Percentiles rank a stretch among this genome's conserved stretches.
Evolutionary conservation across 2,888 invertebrate genomes (phyloP).

Genomic region (Drosophila rubida): DNA sequence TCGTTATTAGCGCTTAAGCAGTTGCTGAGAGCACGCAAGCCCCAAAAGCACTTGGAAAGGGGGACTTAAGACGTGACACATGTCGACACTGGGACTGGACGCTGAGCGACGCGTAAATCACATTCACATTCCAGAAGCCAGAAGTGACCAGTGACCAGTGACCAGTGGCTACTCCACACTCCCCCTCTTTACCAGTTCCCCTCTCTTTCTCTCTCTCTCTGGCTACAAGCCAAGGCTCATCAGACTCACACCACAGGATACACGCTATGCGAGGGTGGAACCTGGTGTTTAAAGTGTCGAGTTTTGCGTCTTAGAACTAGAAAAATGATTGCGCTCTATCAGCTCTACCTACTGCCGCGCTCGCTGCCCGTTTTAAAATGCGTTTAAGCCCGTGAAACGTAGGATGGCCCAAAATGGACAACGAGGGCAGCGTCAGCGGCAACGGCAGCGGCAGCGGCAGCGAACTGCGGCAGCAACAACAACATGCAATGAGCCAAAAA

Average conservation of each 20-base stretch:
- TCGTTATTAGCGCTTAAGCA: slow-evolving; percentile 80
- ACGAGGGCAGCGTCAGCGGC: slow-evolving; percentile 30
- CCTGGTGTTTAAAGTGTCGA: slow-evolving; percentile 78
- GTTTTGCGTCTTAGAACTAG: slow-evolving; percentile 66
- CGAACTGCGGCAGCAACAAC: slow-evolving; percentile 18
- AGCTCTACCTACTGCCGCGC: slow-evolving; percentile 47
- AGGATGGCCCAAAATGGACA: slow-evolving; percentile 52
- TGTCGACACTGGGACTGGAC: slow-evolving; percentile 39
- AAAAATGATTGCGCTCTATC: slow-evolving; percentile 62
- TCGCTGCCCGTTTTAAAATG: slow-evolving; percentile 58
- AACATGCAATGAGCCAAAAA: slow-evolving; percentile 51
- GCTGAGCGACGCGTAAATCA: slow-evolving; percentile 54
- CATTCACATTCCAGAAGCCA: slow-evolving; percentile 62
- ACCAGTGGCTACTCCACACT: slow-evolving; percentile 30
- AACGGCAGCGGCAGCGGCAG: slow-evolving; percentile 29
- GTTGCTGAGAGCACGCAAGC: slow-evolving; percentile 68
- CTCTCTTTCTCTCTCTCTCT: background rate
- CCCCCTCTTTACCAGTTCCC: background rate
- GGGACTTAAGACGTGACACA: slow-evolving; percentile 58
- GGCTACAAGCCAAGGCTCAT: background rate
- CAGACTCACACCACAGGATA: slow-evolving; percentile 12
- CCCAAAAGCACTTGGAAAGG: slow-evolving; percentile 7
- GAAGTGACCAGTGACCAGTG: slow-evolving; percentile 41
- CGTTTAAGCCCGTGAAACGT: slow-evolving; percentile 61
- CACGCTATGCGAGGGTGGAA: slow-evolving; percentile 48